Evolutionary conservation across 2,113 vertebrate genomes (phyloP), one percentile per base, ranked within the genome.

Genomic region (Muscicapa adusta): DNA sequence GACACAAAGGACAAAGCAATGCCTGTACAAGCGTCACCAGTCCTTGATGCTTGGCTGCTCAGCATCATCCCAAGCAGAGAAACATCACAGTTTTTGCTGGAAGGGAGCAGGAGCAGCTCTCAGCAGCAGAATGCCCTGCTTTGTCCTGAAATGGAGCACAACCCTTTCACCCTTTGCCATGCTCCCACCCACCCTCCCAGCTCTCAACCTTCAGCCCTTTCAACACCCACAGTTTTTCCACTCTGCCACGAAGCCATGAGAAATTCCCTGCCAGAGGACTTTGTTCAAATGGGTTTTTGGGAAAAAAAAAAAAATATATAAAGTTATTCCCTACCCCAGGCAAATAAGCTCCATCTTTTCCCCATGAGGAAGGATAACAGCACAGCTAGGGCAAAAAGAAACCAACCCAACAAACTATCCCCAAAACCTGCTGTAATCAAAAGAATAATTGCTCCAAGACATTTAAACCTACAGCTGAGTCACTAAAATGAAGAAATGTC

Each of bases 151-250:
- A 71, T 0, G 2, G 81, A 93, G 60, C 4, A 4, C 68, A 92
- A 62, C 56, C 60, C 65, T 81, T 60, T 93, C 75, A 76, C 93
- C 95, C 85, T 88, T 78, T 92, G 88, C 88, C 60, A 31, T 45
- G n/a, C 77, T 95, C 74, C 61, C 77, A 88, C 83, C 22, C 28
- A 10, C 74, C 76, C 84, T 92, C 81, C 82, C 91, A 73, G 78
- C 72, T 95, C 73, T 83, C 91, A 95, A 6, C 56, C 60, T 88
- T 88, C 84, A 91, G 65, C 74, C 70, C 73, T 94, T 84, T 91
- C 75, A 85, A 97, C 95, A 88, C 96, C 95, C 95, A 96, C 96
- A 51, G 80, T 86, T 79, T 95, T 96, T 97, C 93, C 95, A 95
- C 77, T 93, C 78, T 58, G 48, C 75, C 5, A 5, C 1, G 0